Conservation (phyloP, 1,140 invertebrate genomes). For the Gryon sp. region DNA sequence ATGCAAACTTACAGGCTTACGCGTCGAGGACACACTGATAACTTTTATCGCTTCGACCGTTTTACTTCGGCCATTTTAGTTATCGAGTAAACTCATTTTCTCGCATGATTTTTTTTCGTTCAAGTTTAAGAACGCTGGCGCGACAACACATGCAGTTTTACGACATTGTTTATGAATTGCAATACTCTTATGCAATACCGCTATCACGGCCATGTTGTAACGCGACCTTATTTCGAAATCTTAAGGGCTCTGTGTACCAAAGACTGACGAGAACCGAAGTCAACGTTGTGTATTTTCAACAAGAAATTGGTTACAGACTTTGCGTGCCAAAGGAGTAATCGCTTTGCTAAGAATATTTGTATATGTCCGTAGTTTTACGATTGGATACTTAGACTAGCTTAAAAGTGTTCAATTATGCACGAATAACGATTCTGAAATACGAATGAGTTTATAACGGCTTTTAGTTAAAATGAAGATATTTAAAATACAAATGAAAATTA, state of each 20-base stretch:
- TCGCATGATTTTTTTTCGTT: conserved; percentile 24
- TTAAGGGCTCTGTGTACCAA: neutral
- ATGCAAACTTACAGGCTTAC: neutral
- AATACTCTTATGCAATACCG: conserved; percentile 4
- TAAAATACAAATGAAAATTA: too few species aligned
- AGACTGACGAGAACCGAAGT: neutral
- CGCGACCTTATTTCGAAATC: conserved; percentile 1
- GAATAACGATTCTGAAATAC: too few species aligned
- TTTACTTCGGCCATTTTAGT: neutral
- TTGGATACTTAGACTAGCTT: too few species aligned
- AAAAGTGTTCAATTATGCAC: too few species aligned
- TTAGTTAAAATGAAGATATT: too few species aligned
- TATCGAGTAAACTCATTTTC: conserved; percentile 37
- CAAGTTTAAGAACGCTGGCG: neutral
- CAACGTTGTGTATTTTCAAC: conserved; percentile 2
- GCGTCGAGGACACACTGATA: conserved; percentile 10
- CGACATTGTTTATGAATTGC: conserved; percentile 7
- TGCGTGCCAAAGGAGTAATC: too few species aligned
- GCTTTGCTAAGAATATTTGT: too few species aligned
- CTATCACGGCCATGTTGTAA: conserved; percentile 6
- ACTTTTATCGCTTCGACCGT: conserved; percentile 20
- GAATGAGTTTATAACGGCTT: too few species aligned
- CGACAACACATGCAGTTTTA: conserved; percentile 24
- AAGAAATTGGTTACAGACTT: conserved; percentile 1
- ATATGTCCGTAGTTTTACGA: too few species aligned